Evolutionary conservation across 2,797 vertebrate species (phyloP).

Genomic region (Alca torda): DNA sequence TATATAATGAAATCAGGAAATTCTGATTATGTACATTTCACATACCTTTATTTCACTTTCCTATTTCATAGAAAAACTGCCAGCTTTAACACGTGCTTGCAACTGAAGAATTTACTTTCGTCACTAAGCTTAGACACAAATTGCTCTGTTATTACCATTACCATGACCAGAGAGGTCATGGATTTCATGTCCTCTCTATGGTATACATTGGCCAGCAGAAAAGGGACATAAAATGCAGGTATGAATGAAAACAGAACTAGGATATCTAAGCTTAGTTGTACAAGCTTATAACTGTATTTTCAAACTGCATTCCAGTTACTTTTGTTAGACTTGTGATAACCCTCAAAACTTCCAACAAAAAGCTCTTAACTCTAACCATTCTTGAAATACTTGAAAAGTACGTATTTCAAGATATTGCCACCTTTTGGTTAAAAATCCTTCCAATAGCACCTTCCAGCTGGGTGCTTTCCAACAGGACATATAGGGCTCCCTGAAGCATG

Average conservation of each 20-base stretch:
- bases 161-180: neutral
- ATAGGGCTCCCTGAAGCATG: neutral
- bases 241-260: neutral
- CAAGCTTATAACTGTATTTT: neutral
- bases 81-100: neutral
- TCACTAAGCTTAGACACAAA: neutral
- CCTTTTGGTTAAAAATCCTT: neutral
- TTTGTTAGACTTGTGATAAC: neutral
- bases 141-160: neutral
- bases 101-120: neutral
- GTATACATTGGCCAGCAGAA: neutral
- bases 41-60: neutral
- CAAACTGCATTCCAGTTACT: neutral
- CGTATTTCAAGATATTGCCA: neutral
- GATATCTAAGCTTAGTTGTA: neutral
- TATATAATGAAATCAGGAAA: neutral
- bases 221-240: neutral
- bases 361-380: neutral
- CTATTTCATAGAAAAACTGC: neutral
- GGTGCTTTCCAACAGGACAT: neutral
- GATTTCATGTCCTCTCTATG: neutral
- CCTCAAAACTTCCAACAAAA: neutral
- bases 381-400: neutral
- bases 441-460: neutral
- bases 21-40: neutral